Evolutionary conservation across 2,797 vertebrate species (phyloP), one percentile per base, ranked within the genome.

Genomic region (Scleropages formosus): DNA sequence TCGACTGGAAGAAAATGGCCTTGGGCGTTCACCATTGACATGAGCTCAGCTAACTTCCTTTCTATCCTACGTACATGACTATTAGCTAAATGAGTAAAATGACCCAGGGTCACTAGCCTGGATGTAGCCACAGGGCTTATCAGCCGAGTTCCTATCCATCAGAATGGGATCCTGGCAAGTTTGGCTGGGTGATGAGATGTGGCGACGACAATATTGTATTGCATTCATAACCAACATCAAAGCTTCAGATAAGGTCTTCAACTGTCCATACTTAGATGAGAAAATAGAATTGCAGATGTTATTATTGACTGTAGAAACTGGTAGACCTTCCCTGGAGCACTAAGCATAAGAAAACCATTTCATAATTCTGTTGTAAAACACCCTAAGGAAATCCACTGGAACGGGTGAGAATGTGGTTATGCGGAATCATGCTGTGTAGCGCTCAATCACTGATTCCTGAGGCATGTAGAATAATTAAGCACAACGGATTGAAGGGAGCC

Each of bases 401-500:
- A 62, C 64, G 61, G 58, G 6, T 60, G 63, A 64, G 78, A 58
- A 76, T 75, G 82, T 16, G 66, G 75, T 78, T 83, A 80, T 82
- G 18, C 85, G 84, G 85, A 89, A 64, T 22, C 1, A 70, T 81
- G 80, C 86, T 81, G 82, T 72, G 81, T 82, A 84, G 83, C 80
- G 82, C 82, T 79, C 75, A 85, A 86, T 88, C 85, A 80, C 83
- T 85, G 80, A 84, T 87, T 85, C 87, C 87, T 78, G 84, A 84
- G 82, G 84, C 85, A 82, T 79, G 78, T 82, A 83, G 87, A 89
- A 89, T 89, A 86, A 89, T 90, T 90, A 79, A 88, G 86, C 27
- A 79, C 77, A 64, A 72, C 31, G 39, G 31, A 39, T 2, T 39
- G 31, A 39, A 39, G 31, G 31, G 31, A 39, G 6, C 31, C 6